Base-by-base conservation (phyloP, 2,113 vertebrate genomes). In the Entelurus aequoreus region DNA sequence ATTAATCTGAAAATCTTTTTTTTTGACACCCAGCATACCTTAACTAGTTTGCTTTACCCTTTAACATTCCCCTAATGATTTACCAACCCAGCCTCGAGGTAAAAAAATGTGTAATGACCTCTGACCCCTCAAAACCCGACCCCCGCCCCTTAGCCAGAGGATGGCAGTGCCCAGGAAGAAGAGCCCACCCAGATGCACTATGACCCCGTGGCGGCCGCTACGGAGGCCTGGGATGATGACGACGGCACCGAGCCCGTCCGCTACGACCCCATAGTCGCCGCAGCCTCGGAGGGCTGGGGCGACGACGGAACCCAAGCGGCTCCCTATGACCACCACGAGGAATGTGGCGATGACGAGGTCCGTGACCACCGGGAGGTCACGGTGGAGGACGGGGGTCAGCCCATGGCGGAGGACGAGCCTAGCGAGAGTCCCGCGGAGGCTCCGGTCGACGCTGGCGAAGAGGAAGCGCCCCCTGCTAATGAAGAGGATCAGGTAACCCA, bases 111-210 rank as follows among this genome's bases (percentile, higher is more conserved):
- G 38, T 74, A 63, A 60, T 87, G 54, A 64, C 74, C 71, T 80
- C 61, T 84, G 63, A 81, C 67, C 58, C 71, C 76, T 71, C 77
- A 57, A 81, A 85, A 78, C 77, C 60, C 70, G 74, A 80, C 81
- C 68, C 77, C 69, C 82, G 74, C 65, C 69, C 80, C 75, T 75
- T 82, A 94, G 93, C 67, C 77, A 83, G 90, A 91, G 83, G 88
- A 92, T 69, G 82, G 63, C 73, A 84, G 76, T 78, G 54, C 60
- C 65, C 73, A 81, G 63, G 69, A 81, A 71, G 71, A 80, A 66
- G 68, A 78, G 48, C 35, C 60, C 8, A 15, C 70, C 63, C 1
- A 54, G 55, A 19, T n/a, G 59, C 66, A 79, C 63, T 82, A 78
- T 77, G 87, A 88, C 69, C 83, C 87, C 13, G 68, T 88, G 44